Base-by-base conservation (phyloP, 2,797 vertebrate species). In the Hippoglossus hippoglossus region DNA sequence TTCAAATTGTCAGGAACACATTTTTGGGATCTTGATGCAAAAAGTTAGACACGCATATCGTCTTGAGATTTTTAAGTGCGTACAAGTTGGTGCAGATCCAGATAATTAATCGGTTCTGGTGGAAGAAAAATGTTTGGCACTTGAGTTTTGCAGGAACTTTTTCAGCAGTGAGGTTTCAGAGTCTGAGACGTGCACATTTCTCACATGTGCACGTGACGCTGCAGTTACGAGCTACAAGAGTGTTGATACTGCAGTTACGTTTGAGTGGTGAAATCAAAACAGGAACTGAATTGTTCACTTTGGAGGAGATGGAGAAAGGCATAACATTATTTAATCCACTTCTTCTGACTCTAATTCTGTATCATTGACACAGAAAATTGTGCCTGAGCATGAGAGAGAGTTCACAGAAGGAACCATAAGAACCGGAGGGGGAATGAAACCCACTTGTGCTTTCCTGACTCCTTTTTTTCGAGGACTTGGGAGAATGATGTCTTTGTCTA, bases 401-500 rank as follows among this genome's bases (percentile, higher is more conserved):
- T 39, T 39, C 44, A 60, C 47, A 28, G 41, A 44, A 55, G 41
- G 22, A 65, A 28, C 60, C 26, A 26, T 13, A 28, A 10, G 6
- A 65, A 63, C 62, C 26, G 60, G 21, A 49, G 24, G 47, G 34
- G 47, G 56, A 67, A 47, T 36, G 26, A 62, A 71, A 53, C 34
- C 58, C 65, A 28, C 67, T 50, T 55, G 28, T 54, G 55, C 12
- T 71, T 74, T 63, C 31, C 21, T 36, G 28, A 34, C 24, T 74
- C 67, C 64, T 71, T 25, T 24, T 71, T 28, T 66, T 53, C 66
- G 51, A 73, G 56, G 51, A 64, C 50, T 61, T 28, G n/a, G 58
- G 58, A 87, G 84, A 86, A 84, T 78, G 81, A 84, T 67, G 85
- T 83, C 87, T 86, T 89, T 90, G 83, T 91, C 71, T 53, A 47